A percentile compares a stretch with the other conserved stretches of the same genome.
phyloP scores from a whole-genome alignment of 1,140 invertebrate genomes.

The Listronotus oregonensis region DNA sequence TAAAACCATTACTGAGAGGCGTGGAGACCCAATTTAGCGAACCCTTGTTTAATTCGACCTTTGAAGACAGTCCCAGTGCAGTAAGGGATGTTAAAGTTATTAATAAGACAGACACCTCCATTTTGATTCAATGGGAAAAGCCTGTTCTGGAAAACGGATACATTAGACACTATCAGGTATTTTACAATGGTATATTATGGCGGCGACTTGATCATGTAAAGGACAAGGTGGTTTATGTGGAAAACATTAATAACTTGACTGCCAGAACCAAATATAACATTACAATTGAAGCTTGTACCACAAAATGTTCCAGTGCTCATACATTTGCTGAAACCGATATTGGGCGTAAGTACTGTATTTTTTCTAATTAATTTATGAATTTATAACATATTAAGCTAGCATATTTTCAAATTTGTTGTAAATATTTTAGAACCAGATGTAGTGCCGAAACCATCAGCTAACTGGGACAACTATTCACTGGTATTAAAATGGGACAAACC shows the following conservation, averaged over 20 bases:
- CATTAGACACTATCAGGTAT: slow-evolving; percentile 13
- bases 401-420: too few species aligned
- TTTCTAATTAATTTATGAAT: background rate
- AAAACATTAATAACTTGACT: slow-evolving; percentile 52
- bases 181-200: slow-evolving; percentile 3
- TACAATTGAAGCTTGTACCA: slow-evolving; percentile 71
- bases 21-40: slow-evolving; percentile 24
- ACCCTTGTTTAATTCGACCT: slow-evolving; percentile 69
- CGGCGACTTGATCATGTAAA: background rate
- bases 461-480: slow-evolving; percentile 54
- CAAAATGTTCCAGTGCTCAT: slow-evolving; percentile 61
- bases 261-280: slow-evolving; percentile 70
- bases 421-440: slow-evolving; percentile 57
- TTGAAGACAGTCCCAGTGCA: slow-evolving; percentile 70
- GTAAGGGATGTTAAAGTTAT: slow-evolving; percentile 61
- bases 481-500: slow-evolving; percentile 66
- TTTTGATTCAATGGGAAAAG: slow-evolving; percentile 71
- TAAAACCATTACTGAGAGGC: slow-evolving; percentile 14
- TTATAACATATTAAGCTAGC: too few species aligned
- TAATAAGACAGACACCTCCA: slow-evolving; percentile 69
- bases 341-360: slow-evolving; percentile 57
- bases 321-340: slow-evolving; percentile 63
- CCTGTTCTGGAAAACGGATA: slow-evolving; percentile 56
- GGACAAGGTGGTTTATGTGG: slow-evolving; percentile 7
- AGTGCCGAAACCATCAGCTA: slow-evolving; percentile 55